Evolutionary conservation across 2,888 invertebrate genomes (phyloP).

Genomic region (Lepetodrilus schrolli): DNA sequence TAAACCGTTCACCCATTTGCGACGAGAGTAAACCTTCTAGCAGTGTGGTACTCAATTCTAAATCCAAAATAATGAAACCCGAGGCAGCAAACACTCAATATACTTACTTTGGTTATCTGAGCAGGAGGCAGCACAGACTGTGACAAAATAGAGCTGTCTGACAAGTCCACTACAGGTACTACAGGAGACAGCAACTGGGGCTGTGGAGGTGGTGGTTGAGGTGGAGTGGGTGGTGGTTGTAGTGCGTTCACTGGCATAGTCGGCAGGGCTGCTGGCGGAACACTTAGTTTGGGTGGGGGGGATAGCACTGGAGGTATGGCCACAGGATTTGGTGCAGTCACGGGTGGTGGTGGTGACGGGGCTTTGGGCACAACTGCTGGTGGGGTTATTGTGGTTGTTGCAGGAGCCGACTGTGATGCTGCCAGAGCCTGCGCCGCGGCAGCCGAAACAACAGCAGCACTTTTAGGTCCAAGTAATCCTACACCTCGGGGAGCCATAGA

Average conservation of each 20-base stretch:
- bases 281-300: background rate
- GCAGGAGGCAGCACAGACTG: slow-evolving; percentile 49
- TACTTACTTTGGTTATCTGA: slow-evolving; percentile 68
- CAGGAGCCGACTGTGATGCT: background rate
- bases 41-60: too few species aligned
- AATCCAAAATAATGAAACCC: too few species aligned
- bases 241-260: slow-evolving; percentile 42
- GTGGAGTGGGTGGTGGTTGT: slow-evolving; percentile 42
- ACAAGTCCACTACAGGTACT: background rate
- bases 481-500: slow-evolving; percentile 10
- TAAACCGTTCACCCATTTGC: background rate
- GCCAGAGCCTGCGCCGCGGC: slow-evolving; percentile 13
- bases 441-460: slow-evolving; percentile 13
- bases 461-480: slow-evolving; percentile 1
- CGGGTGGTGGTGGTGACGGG: slow-evolving; percentile 29
- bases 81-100: too few species aligned
- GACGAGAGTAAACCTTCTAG: too few species aligned
- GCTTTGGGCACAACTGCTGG: background rate
- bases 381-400: background rate
- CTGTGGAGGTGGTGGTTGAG: slow-evolving; percentile 32
- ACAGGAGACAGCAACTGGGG: background rate
- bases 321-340: slow-evolving; percentile 18
- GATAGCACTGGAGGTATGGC: background rate
- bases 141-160: background rate
- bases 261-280: slow-evolving; percentile 2